Evolutionary conservation across 2,888 invertebrate genomes (phyloP).

Genomic region (Deladenus siricidicola): DNA sequence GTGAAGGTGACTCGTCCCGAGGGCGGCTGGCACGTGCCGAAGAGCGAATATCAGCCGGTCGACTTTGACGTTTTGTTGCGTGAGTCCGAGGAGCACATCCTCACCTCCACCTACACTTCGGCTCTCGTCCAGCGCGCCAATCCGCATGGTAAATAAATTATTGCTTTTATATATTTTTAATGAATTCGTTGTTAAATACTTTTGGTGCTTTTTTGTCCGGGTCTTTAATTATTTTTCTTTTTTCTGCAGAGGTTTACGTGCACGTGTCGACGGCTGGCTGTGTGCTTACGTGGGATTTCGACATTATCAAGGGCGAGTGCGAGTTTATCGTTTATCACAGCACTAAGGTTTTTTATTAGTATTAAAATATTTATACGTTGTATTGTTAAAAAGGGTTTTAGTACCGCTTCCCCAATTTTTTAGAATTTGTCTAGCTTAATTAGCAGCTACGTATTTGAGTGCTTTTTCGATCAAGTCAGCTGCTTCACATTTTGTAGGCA

Average conservation of each 20-base stretch:
- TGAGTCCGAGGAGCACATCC: slow-evolving; percentile 50
- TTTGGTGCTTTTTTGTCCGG: background rate
- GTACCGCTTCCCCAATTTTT: slow-evolving; percentile 3
- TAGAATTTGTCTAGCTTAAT: background rate
- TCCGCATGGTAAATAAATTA: background rate
- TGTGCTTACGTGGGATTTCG: slow-evolving; percentile 92
- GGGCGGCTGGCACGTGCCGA: slow-evolving; percentile 81
- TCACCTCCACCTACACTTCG: slow-evolving; percentile 36
- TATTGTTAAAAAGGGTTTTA: background rate
- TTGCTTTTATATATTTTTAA: background rate
- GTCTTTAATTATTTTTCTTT: background rate
- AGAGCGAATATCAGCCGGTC: slow-evolving; percentile 70
- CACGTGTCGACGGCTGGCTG: slow-evolving; percentile 74
- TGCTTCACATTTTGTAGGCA: slow-evolving; percentile 2
- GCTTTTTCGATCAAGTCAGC: background rate
- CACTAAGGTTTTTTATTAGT: slow-evolving; percentile 30
- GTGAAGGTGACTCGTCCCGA: slow-evolving; percentile 53
- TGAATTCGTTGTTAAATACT: background rate
- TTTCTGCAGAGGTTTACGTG: slow-evolving; percentile 59
- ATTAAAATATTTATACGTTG: too few species aligned
- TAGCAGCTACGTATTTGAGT: background rate
- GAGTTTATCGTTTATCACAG: slow-evolving; percentile 62
- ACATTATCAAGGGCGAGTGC: slow-evolving; percentile 79
- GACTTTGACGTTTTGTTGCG: slow-evolving; percentile 54
- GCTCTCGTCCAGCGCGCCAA: background rate